phyloP scores from a whole-genome alignment of 2,888 invertebrate genomes.

The Spodoptera littoralis region DNA sequence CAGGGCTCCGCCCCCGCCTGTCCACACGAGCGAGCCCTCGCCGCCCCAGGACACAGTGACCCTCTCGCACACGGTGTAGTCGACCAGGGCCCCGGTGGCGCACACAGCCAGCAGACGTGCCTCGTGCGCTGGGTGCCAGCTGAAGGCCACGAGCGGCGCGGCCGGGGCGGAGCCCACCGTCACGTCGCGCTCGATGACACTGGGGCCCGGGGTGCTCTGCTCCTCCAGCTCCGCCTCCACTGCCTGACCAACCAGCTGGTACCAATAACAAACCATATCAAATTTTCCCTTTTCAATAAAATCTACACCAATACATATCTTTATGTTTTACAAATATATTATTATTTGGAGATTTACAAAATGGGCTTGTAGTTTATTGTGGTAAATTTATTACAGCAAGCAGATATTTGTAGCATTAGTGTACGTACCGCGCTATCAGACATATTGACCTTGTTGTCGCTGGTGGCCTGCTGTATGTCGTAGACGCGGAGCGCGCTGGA shows the following conservation, averaged over 20 bases:
- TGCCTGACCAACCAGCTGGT: slow-evolving; percentile 59
- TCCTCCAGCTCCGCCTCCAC: slow-evolving; percentile 72
- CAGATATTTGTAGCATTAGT: not conserved
- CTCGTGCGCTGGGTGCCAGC: slow-evolving; percentile 96
- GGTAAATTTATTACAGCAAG: not conserved
- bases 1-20: slow-evolving; percentile 84
- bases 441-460: slow-evolving; percentile 60
- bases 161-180: slow-evolving; percentile 73
- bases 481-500: slow-evolving; percentile 93
- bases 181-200: slow-evolving; percentile 75
- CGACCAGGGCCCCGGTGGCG: slow-evolving; percentile 88
- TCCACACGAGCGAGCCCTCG: slow-evolving; percentile 91
- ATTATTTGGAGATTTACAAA: too few relatives aligned
- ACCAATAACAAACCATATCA: not conserved
- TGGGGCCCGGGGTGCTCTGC: slow-evolving; percentile 63
- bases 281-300: not conserved
- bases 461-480: slow-evolving; percentile 91
- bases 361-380: too few relatives aligned
- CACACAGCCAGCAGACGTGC: slow-evolving; percentile 92
- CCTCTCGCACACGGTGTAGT: slow-evolving; percentile 94
- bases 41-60: slow-evolving; percentile 95
- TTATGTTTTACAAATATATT: too few relatives aligned
- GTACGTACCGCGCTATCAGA: slow-evolving; percentile 48
- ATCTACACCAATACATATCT: too few relatives aligned
- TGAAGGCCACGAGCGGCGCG: slow-evolving; percentile 91